Evolutionary conservation across 1,140 invertebrate species (phyloP).

Genomic region (Dermatophagoides farinae): DNA sequence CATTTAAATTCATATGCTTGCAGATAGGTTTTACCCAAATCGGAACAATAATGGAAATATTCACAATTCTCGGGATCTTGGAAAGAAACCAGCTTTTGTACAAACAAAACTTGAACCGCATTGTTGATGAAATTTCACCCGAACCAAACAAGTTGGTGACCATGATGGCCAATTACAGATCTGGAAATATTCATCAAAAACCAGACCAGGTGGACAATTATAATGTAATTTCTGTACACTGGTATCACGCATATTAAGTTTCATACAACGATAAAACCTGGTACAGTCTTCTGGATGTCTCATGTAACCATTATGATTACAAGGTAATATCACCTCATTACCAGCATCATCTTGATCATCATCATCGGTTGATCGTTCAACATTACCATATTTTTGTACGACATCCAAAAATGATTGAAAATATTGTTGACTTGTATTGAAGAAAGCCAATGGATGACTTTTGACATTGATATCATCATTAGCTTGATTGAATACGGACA

Average conservation of each 20-base stretch:
- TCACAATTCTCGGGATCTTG: constrained; percentile 60
- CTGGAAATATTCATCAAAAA: constrained; percentile 42
- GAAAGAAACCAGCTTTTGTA: constrained; percentile 39
- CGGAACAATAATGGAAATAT: constrained; percentile 66
- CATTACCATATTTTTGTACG: constrained; percentile 14
- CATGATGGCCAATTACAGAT: constrained; percentile 61
- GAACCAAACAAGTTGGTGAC: constrained; percentile 39
- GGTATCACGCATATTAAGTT: constrained; percentile 47
- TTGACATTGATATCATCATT: neutral
- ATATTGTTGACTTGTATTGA: neutral
- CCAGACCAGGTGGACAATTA: constrained; percentile 54
- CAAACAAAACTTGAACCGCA: constrained; percentile 32
- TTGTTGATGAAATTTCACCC: constrained; percentile 40
- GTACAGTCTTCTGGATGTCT: constrained; percentile 54
- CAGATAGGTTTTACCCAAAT: constrained; percentile 38
- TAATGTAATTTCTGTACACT: constrained; percentile 45
- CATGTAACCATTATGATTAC: constrained; percentile 53
- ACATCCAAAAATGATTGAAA: constrained; percentile 13
- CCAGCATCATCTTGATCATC: constrained; percentile 24
- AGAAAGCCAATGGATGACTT: neutral
- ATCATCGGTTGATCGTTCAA: constrained; percentile 42
- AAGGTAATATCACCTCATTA: constrained; percentile 43
- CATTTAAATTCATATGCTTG: constrained; percentile 60
- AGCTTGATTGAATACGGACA: constrained; percentile 1
- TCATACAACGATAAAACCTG: constrained; percentile 58